Base-by-base conservation (phyloP, 1,140 invertebrate species). In the Hylaeus anthracinus region DNA sequence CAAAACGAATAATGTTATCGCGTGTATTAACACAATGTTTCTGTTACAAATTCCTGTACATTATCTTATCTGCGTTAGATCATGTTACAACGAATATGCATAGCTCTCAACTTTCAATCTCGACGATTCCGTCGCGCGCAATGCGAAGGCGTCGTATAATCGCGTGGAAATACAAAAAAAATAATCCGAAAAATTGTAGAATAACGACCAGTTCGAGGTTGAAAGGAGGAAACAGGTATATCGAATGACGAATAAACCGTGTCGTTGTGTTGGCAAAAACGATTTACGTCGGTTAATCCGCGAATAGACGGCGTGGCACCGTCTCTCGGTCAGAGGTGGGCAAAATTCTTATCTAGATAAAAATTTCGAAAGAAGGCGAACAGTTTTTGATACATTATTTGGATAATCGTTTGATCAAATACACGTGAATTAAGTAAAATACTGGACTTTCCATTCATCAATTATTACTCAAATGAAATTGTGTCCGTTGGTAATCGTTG, bases 31-130 rank as follows among this genome's bases (percentile, higher is more conserved):
- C 5, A 64, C 45, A 53, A 69, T 48, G 63, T 84, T 81, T 69
- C 70, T 63, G 65, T 70, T 85, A 65, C 12, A 66, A 74, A 78
- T 74, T 85, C 65, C 37, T 53, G n/a, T 65, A 14, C 6, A 45
- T 2, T 86, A 85, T 86, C 83, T 86, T 82, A 86, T 86, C 84
- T 81, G 4, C 9, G 3, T 48, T 71, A 45, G 53, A 76, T 86
- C 74, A 26, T 39, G 37, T 86, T 85, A 86, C 84, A 82, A 10
- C 26, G 53, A 26, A 45, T 58, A 43, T 72, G 63, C 51, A 56
- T 60, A 56, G 67, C 12, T 53, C 51, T 15, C 48, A 56, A 43
- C 10, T 56, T 48, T 39, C 45, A 74, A 74, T 79, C 37, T 60
- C 43, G 41, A 10, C 3, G 48, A 41, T 60, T 10, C 26, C 14